A percentile compares a stretch with the other conserved stretches of the same genome.
Conservation (phyloP, 1,140 invertebrate genomes). For the Aphidius gifuensis region DNA sequence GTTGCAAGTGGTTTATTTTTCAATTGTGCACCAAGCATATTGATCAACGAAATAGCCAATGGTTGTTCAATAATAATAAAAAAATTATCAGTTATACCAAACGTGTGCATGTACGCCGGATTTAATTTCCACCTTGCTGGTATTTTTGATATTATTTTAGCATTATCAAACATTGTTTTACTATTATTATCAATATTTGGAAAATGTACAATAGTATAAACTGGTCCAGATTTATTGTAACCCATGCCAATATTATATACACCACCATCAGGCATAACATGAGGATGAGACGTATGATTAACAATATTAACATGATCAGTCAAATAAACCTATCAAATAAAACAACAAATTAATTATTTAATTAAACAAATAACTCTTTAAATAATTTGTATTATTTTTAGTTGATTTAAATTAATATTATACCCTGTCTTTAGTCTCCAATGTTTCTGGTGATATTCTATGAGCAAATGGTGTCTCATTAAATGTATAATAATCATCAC, state of each 20-base stretch:
- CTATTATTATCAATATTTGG: slow-evolving; percentile 45
- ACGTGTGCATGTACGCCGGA: slow-evolving; percentile 86
- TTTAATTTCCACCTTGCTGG: slow-evolving; percentile 72
- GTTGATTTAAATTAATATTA: slow-evolving; percentile 24
- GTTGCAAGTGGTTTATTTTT: slow-evolving; percentile 62
- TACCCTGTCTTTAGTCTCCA: slow-evolving; percentile 56
- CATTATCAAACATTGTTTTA: slow-evolving; percentile 68
- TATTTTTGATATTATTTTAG: slow-evolving; percentile 66
- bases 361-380: slow-evolving; percentile 11
- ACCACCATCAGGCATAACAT: slow-evolving; percentile 71
- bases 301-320: slow-evolving; percentile 66
- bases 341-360: slow-evolving; percentile 1
- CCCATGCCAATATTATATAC: slow-evolving; percentile 78
- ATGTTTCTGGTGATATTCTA: slow-evolving; percentile 62
- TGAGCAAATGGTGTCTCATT: slow-evolving; percentile 79
- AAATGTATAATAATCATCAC: slow-evolving; percentile 80
- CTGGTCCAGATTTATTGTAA: slow-evolving; percentile 64
- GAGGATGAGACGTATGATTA: slow-evolving; percentile 86
- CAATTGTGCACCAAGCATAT: slow-evolving; percentile 60
- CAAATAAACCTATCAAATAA: slow-evolving; percentile 60
- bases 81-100: slow-evolving; percentile 80
- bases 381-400: slow-evolving; percentile 11
- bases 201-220: slow-evolving; percentile 72
- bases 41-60: slow-evolving; percentile 65
- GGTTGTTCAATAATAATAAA: slow-evolving; percentile 84